Conservation (phyloP, 2,113 vertebrate genomes). For the Passer domesticus region DNA sequence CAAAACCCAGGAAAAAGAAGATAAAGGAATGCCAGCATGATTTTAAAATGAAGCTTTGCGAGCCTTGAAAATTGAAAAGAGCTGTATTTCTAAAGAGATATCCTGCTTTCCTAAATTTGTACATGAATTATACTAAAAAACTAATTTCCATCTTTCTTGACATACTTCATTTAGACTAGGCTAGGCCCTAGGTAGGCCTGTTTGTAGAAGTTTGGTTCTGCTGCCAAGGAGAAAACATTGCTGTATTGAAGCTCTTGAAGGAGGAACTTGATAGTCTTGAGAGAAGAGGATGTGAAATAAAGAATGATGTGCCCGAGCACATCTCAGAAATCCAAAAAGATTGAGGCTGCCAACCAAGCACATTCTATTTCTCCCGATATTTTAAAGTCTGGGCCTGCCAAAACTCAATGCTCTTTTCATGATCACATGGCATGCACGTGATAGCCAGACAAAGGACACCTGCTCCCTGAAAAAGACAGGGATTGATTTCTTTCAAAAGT, state of each 20-base stretch:
- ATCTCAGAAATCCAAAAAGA: neutral
- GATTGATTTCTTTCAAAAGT: neutral
- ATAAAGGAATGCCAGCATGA: neutral
- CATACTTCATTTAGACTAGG: neutral
- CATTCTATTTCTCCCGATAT: rapidly evolving
- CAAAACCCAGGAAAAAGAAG: neutral
- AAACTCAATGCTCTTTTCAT: neutral
- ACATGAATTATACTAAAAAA: neutral
- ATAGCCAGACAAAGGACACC: neutral
- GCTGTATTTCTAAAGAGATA: neutral
- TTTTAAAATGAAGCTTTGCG: neutral
- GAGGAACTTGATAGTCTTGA: neutral
- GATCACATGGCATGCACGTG: neutral
- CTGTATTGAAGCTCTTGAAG: neutral
- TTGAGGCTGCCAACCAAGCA: neutral
- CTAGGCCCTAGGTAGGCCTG: neutral
- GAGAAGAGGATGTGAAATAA: neutral
- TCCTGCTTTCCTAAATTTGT: neutral
- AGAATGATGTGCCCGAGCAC: neutral
- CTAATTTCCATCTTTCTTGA: neutral
- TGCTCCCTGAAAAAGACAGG: neutral
- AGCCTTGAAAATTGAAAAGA: neutral
- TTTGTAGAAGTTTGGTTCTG: neutral
- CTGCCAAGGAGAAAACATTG: neutral
- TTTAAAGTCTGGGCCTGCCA: neutral